Evolutionary conservation across 2,797 vertebrate genomes (phyloP).

Genomic region (Glyptemys insculpta): DNA sequence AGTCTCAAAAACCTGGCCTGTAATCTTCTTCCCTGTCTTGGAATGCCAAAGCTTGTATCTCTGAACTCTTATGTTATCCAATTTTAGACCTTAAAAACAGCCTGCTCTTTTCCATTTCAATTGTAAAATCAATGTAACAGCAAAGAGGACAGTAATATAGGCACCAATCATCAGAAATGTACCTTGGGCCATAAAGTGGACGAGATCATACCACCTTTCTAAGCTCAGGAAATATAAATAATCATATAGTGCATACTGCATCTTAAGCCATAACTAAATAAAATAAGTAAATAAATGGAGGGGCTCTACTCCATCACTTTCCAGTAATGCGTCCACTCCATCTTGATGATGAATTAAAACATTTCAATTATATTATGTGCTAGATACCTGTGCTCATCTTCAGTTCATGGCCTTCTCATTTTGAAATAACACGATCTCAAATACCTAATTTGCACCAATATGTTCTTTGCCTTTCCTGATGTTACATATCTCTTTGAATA

Average conservation of each 20-base stretch:
- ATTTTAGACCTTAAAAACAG: background rate
- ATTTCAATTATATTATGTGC: background rate
- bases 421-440: background rate
- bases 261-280: background rate
- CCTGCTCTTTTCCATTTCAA: background rate
- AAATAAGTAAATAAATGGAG: background rate
- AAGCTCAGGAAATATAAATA: background rate
- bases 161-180: background rate
- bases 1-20: background rate
- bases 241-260: background rate
- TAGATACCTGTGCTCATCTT: background rate
- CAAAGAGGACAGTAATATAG: background rate
- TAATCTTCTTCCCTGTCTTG: background rate
- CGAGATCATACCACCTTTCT: background rate
- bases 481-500: background rate
- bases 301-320: background rate
- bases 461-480: background rate
- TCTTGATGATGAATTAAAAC: background rate
- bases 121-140: background rate
- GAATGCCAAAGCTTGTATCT: background rate
- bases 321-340: background rate
- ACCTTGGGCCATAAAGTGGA: background rate
- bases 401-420: background rate
- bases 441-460: background rate
- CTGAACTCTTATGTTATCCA: background rate